phyloP scores from a whole-genome alignment of 2,888 invertebrate genomes.

The Cheiracanthium punctorium region DNA sequence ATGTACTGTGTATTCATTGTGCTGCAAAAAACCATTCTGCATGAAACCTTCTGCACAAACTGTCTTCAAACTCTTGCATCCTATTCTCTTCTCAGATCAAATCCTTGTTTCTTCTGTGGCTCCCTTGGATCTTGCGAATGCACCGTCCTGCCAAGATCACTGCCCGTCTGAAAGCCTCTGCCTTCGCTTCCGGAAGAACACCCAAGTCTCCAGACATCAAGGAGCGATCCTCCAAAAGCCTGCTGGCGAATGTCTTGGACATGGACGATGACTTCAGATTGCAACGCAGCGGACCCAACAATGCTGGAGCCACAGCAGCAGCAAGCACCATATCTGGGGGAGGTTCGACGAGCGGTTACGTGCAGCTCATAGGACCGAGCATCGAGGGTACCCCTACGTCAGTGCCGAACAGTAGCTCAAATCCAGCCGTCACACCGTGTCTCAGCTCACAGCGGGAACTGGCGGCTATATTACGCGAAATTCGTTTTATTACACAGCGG shows the following conservation, averaged over 20 bases:
- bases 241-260: constrained; percentile 96
- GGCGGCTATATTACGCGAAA: constrained; percentile 94
- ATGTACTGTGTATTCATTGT: constrained; percentile 36
- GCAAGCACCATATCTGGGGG: constrained; percentile 7
- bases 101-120: constrained; percentile 95
- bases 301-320: constrained; percentile 32
- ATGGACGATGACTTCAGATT: constrained; percentile 93
- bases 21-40: constrained; percentile 24
- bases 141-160: constrained; percentile 91
- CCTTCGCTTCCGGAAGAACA: constrained; percentile 16
- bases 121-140: constrained; percentile 98
- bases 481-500: constrained; percentile 94
- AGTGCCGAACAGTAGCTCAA: constrained; percentile 76
- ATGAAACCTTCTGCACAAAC: constrained; percentile 22
- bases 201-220: constrained; percentile 84
- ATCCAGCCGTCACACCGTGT: constrained; percentile 44
- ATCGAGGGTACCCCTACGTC: constrained; percentile 48
- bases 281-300: constrained; percentile 30
- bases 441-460: constrained; percentile 82
- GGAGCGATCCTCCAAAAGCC: constrained; percentile 92
- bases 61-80: constrained; percentile 40
- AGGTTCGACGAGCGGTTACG: constrained; percentile 76
- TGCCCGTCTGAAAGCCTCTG: constrained; percentile 58
- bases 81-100: constrained; percentile 83
- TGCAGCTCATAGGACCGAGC: constrained; percentile 79